phyloP scores from a whole-genome alignment of 2,113 vertebrate species.

The Helogale parvula region DNA sequence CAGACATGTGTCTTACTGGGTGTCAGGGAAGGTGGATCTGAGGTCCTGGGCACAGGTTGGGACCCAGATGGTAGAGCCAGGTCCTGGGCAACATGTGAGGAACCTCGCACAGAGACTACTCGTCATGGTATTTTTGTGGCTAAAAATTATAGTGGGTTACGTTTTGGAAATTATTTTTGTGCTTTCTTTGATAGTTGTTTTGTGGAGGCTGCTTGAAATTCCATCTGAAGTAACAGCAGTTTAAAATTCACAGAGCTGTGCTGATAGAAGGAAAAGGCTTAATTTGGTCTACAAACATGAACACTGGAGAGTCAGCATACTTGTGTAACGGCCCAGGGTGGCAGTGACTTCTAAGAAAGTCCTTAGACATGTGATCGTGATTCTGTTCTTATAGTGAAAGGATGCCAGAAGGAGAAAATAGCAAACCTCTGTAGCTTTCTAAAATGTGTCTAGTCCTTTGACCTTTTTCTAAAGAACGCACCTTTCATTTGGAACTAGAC shows the following conservation, averaged over 20 bases:
- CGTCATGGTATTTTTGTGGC: not conserved
- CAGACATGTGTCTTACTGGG: not conserved
- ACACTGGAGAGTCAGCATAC: too few species aligned
- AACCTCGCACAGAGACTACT: not conserved
- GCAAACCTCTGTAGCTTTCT: not conserved
- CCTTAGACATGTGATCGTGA: not conserved
- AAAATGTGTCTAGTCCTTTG: not conserved
- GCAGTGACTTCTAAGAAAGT: not conserved
- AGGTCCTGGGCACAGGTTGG: not conserved
- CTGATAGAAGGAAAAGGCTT: not conserved
- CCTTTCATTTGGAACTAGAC: not conserved
- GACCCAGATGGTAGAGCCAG: not conserved
- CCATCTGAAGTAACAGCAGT: not conserved
- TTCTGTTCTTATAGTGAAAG: not conserved
- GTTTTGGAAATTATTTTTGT: not conserved
- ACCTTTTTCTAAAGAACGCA: not conserved
- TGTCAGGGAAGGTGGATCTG: not conserved
- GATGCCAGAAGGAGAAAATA: not conserved
- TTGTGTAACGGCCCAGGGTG: not conserved
- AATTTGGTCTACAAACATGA: not conserved
- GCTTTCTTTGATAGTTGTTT: not conserved
- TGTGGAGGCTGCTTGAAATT: not conserved
- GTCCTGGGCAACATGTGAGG: not conserved
- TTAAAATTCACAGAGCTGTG: not conserved
- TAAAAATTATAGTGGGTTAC: not conserved